Conservation (phyloP, 2,797 vertebrate species). For the Columba guinea region DNA sequence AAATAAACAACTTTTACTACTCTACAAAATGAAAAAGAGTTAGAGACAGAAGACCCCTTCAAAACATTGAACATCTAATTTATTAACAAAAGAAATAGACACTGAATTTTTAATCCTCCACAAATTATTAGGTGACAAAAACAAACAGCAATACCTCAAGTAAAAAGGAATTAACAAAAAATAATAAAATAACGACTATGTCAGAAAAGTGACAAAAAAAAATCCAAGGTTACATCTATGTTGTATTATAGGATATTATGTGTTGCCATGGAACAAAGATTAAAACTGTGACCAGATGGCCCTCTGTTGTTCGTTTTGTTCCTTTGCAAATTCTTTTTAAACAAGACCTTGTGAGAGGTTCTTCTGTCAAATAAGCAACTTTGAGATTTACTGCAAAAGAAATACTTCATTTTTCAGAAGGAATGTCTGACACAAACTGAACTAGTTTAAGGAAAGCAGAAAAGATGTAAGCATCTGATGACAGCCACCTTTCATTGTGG, state of each 20-base stretch:
- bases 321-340: background rate
- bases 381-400: background rate
- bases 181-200: background rate
- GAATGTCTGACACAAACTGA: background rate
- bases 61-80: background rate
- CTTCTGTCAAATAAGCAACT: background rate
- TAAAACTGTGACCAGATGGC: background rate
- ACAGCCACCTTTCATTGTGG: background rate
- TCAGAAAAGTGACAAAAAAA: background rate
- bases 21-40: background rate
- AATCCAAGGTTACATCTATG: background rate
- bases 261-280: background rate
- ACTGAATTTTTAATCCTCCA: background rate
- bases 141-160: background rate
- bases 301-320: constrained; percentile 24
- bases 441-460: background rate
- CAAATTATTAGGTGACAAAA: background rate
- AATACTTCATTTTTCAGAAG: background rate
- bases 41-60: background rate
- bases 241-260: background rate
- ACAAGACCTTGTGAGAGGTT: background rate
- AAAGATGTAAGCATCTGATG: background rate
- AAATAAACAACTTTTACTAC: background rate
- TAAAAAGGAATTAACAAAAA: background rate
- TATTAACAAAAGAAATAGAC: background rate